A percentile compares a stretch with the other conserved stretches of the same genome.
Conservation (phyloP, 2,888 invertebrate species). For the Xiphydria camelus region DNA sequence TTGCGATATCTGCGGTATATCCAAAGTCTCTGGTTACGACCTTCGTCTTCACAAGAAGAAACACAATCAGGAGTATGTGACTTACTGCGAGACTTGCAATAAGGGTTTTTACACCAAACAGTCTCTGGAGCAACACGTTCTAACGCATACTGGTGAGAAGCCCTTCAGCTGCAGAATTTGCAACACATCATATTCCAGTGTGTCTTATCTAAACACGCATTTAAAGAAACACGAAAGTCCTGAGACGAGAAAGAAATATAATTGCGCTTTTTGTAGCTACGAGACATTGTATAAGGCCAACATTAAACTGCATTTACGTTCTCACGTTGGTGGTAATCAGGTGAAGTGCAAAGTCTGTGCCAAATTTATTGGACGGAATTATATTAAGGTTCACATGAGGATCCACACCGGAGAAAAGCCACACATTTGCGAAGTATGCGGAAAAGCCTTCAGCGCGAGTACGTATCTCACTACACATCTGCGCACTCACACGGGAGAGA, state of each 20-base stretch:
- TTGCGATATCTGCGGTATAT: conserved; percentile 46
- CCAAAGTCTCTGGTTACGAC: conserved; percentile 46
- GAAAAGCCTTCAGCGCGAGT: no score
- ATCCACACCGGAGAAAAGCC: no score
- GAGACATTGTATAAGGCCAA: conserved; percentile 58
- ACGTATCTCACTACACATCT: no score
- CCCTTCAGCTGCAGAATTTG: conserved; percentile 59
- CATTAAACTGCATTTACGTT: conserved; percentile 56
- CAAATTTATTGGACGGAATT: no score
- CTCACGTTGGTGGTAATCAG: conserved; percentile 57
- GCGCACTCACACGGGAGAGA: no score
- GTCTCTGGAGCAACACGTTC: conserved; percentile 58
- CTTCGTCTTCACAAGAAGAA: conserved; percentile 59
- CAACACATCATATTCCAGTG: conserved; percentile 60
- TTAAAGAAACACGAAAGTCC: no score
- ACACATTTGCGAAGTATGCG: conserved; percentile 44
- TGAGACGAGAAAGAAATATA: conserved; percentile 40
- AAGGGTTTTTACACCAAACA: conserved; percentile 62
- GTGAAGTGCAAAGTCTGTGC: no score
- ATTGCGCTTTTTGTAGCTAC: conserved; percentile 56
- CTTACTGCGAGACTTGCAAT: conserved; percentile 58
- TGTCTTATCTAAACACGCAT: conserved; percentile 61
- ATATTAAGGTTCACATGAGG: no score
- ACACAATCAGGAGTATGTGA: conserved; percentile 63
- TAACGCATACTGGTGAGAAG: conserved; percentile 56